Base-by-base conservation (phyloP, 2,888 invertebrate species). In the Orthosia cruda region DNA sequence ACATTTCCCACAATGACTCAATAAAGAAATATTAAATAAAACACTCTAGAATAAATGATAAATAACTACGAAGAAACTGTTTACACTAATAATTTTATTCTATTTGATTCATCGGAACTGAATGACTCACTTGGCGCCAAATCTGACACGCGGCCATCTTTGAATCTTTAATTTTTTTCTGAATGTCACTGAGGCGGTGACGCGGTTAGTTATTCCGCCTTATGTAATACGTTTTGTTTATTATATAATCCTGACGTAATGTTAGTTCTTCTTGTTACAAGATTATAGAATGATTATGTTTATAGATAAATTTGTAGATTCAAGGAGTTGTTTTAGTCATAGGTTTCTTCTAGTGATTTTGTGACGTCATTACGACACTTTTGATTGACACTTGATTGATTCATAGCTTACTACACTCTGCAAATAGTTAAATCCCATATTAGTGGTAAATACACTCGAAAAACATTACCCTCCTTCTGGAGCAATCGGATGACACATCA, bases 61-160 rank as follows among this genome's bases (percentile, higher is more conserved):
- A 80, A 71, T 80, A 74, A 80, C 59, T 78, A 78, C 73, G n/a
- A 49, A 64, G 69, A 72, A 83, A 55, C 65, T 72, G 55, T 66
- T 61, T 63, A 54, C 61, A 55, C 50, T 32, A 62, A 73, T 61
- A 61, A 70, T 77, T 75, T 75, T 52, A 67, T 71, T 83, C 64
- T 62, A 77, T 76, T 87, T 80, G 86, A 87, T 86, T 88, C 89
- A 83, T 80, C 71, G 62, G 70, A 81, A 77, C 70, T 57, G 23
- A 62, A 76, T 87, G 87, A 88, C 47, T 87, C 87, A 87, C 54
- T 88, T 83, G 86, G 80, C 87, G 88, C 85, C 81, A 83, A 85
- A 80, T 66, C 76, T 79, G 71, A 82, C 67, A 40, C 74, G 67
- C 59, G 20, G 83, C 87, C 87, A 87, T 88, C 58, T 88, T 88